Evolutionary conservation across 23 tunicate species (phyloP), one percentile per base, ranked within the genome.

Genomic region (Aplidium turbinatum): DNA sequence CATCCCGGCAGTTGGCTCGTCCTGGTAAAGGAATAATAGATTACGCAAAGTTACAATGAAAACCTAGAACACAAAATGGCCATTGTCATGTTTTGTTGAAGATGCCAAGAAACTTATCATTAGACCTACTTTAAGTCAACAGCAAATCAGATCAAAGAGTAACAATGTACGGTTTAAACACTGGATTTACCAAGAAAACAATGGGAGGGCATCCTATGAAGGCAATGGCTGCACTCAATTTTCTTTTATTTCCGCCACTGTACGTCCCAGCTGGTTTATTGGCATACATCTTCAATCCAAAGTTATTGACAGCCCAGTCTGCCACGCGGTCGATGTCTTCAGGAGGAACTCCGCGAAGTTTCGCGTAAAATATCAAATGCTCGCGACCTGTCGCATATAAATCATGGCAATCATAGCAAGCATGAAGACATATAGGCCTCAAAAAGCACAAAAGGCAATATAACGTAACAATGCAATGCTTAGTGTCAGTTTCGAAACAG

Each of bases 1-100:
- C 95, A 94, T 87, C 1, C 99, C 99, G 35, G 99, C 99, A 13
- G 99, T 94, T 19, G 99, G 99, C 47, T 94, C 99, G 40, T 94
- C 99, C 99, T 90, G 47, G 18, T 6, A 33, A 33, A 73, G 24
- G 4, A 62, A 25, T n/a, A n/a, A n/a, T n/a, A n/a, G n/a, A n/a
- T n/a, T n/a, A n/a, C n/a, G n/a, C n/a, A n/a, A n/a, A n/a, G n/a
- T n/a, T n/a, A n/a, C n/a, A n/a, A n/a, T n/a, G n/a, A n/a, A n/a
- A n/a, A n/a, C n/a, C n/a, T n/a, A n/a, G n/a, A n/a, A n/a, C n/a
- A n/a, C n/a, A n/a, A n/a, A n/a, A n/a, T n/a, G n/a, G n/a, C n/a
- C n/a, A n/a, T n/a, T n/a, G n/a, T n/a, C n/a, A n/a, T n/a, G n/a
- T n/a, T n/a, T n/a, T n/a, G n/a, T n/a, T n/a, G n/a, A n/a, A n/a